Evolutionary conservation across 2,888 invertebrate genomes (phyloP), one percentile per base, ranked within the genome.

Genomic region (Neelides folsomi): DNA sequence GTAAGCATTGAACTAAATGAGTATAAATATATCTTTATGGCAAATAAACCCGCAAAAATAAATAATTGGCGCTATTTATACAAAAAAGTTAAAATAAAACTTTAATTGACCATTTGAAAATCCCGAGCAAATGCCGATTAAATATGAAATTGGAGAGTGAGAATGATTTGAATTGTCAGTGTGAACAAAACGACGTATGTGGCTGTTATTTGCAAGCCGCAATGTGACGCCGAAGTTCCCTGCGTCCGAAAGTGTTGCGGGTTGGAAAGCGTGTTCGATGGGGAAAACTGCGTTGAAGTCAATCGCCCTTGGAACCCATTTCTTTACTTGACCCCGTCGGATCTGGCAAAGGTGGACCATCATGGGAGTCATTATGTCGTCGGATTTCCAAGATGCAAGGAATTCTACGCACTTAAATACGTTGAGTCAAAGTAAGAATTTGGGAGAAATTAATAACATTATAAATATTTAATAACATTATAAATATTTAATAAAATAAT

Each of bases 171-270:
- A 10, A 20, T 38, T 47, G 46, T 34, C 44, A 55, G 54, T 40
- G 41, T 55, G 9, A 55, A 55, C 37, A 54, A 51, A 38, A 57
- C 56, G 15, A 58, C 58, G 7, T 63, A 54, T 46, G 55, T 64
- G 2, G 64, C 64, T 2, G 62, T 64, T 10, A 34, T 64, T 6
- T 64, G 64, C 51, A 49, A 52, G n/a, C 64, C 62, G 2, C 41
- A 45, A 1, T 64, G 64, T 37, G 55, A 54, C 39, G 51, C 39
- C 1, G 49, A 54, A 15, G n/a, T n/a, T n/a, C 64, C 62, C 7
- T 63, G 62, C 51, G 52, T 64, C 20, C 53, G 60, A 27, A 64
- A 64, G 52, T 64, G 64, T 43, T 64, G 64, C 43, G 40, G 49
- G 13, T 58, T 55, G 12, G 58, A 62, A 13, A 49, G 46, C 15